Percentiles rank a stretch among this genome's conserved stretches.
These are phyloP conservation scores for Myocastor coypus DNA, from an alignment of 2,113 vertebrate species.

Conservation along the genomic window DNA sequence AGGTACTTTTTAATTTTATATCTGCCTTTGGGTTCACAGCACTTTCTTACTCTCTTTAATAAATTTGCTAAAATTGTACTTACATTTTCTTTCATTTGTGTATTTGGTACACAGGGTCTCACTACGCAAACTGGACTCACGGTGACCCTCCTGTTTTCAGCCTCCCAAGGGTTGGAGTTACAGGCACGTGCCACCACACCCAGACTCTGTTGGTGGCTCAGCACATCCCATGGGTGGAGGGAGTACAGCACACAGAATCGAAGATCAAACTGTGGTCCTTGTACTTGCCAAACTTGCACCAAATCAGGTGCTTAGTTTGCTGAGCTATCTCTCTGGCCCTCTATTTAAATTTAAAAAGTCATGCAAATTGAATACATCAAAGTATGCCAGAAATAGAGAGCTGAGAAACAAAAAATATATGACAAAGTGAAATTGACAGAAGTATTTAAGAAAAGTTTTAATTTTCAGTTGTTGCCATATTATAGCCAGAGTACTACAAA, in stretches of 20 bases:
- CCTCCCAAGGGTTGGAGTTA: too few relatives aligned
- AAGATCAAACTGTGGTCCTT: too few relatives aligned
- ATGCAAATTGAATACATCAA: constrained; percentile 18
- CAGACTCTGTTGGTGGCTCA: too few relatives aligned
- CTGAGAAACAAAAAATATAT: constrained; percentile 44
- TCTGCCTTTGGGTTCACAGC: constrained; percentile 43
- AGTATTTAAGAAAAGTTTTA: not conserved
- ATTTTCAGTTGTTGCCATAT: not conserved
- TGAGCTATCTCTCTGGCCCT: too few relatives aligned
- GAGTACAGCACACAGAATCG: too few relatives aligned
- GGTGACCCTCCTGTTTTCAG: too few relatives aligned
- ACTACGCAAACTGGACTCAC: too few relatives aligned
- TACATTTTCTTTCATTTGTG: not conserved
- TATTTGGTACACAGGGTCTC: too few relatives aligned
- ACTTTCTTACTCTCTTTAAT: constrained; percentile 44
- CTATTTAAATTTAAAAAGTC: constrained; percentile 63
- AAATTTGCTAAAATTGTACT: constrained; percentile 73
- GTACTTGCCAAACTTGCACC: too few relatives aligned
- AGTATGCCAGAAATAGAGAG: not conserved
- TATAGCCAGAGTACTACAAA: not conserved
- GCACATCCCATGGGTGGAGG: too few relatives aligned
- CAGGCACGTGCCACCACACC: too few relatives aligned
- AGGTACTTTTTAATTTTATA: constrained; percentile 41
- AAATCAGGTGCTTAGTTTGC: too few relatives aligned
- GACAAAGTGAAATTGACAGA: constrained; percentile 18